Conservation (phyloP, 2,113 vertebrate genomes). For the Alaudala cheleensis region DNA sequence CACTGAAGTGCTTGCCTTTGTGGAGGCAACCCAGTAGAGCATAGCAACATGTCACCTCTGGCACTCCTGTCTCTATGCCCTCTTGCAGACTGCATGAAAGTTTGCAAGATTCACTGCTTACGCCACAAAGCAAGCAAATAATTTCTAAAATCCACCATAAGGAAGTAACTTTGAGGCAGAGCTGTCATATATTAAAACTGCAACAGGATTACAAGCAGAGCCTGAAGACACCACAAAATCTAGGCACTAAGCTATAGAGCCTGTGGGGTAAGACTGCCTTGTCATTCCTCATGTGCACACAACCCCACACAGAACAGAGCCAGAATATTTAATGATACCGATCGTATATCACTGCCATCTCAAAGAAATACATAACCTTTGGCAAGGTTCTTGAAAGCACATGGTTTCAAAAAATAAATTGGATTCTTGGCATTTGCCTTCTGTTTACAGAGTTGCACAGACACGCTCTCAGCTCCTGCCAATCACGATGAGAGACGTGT, state of each 20-base stretch:
- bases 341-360: neutral
- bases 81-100: neutral
- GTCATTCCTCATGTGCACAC: neutral
- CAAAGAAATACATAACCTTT: neutral
- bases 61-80: neutral
- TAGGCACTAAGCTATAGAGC: neutral
- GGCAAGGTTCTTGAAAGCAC: neutral
- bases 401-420: neutral
- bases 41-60: fast-evolving
- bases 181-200: neutral
- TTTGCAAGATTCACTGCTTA: neutral
- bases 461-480: neutral
- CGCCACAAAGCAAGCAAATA: neutral
- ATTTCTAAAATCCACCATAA: neutral
- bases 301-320: neutral
- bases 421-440: neutral
- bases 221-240: neutral
- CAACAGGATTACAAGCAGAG: neutral
- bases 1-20: neutral
- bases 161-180: neutral
- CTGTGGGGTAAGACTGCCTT: neutral
- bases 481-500: fast-evolving
- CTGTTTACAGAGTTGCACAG: neutral
- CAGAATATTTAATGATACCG: neutral
- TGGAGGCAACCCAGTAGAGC: neutral